phyloP scores from a whole-genome alignment of 2,888 invertebrate genomes.

The Diloba caeruleocephala region DNA sequence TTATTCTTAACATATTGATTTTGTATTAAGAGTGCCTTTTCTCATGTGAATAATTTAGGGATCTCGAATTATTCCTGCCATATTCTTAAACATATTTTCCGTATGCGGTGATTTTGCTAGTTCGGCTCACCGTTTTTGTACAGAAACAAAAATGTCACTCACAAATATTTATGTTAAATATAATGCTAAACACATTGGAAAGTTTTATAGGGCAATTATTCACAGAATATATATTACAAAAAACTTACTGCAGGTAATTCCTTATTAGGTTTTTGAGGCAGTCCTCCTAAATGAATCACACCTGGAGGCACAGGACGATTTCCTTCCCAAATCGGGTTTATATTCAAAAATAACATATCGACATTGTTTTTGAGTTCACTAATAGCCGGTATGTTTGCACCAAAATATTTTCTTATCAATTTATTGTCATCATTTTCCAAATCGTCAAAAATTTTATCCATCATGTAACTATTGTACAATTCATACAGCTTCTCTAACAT shows the following conservation, averaged over 20 bases:
- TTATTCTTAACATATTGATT: no score
- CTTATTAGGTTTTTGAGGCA: constrained; percentile 70
- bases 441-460: constrained; percentile 5
- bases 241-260: constrained; percentile 72
- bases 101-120: no score
- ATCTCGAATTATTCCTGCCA: no score
- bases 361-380: constrained; percentile 60
- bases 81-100: no score
- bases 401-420: constrained; percentile 54
- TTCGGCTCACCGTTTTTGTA: no score
- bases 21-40: no score
- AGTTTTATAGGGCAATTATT: no score
- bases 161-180: no score
- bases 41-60: no score
- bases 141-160: no score
- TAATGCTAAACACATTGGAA: no score
- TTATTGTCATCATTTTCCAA: constrained; percentile 32
- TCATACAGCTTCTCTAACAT: constrained; percentile 58
- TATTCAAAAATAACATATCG: constrained; percentile 78
- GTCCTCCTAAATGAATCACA: constrained; percentile 75
- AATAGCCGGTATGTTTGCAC: constrained; percentile 51
- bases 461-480: constrained; percentile 44
- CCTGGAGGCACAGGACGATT: constrained; percentile 75
- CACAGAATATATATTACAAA: neutral
- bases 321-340: constrained; percentile 69